Base-by-base conservation (phyloP, 2,797 vertebrate genomes). In the Hozukius guyotensis region DNA sequence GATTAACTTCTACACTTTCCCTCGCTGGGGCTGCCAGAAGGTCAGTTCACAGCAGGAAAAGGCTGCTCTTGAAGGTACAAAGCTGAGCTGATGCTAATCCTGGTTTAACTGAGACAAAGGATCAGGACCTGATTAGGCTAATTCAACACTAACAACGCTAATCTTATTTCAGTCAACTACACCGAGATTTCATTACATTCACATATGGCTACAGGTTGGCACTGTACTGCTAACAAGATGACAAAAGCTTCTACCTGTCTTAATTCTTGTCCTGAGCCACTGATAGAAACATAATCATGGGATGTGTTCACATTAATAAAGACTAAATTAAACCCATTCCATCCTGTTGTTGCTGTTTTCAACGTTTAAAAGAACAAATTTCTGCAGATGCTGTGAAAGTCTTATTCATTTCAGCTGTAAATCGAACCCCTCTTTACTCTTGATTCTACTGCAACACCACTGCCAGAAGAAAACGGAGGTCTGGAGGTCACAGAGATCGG, bases 111-210 rank as follows among this genome's bases (percentile, higher is more conserved):
- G 87, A 89, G 81, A 91, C 77, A 88, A 89, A 83, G 84, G 85
- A 94, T 92, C 87, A 92, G 68, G 68, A 56, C 67, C 77, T 56
- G 89, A 92, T 94, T 91, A 93, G 71, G 82, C 72, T 85, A 88
- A 89, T 88, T 93, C 86, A 93, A 85, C 82, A 70, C 49, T 6
- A 64, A 42, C 38, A 42, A 42, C 38, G 75, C 75, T 95, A 92
- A 96, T 94, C 92, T 76, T 46, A 87, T 89, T 77, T 65, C 63
- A 78, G 89, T 89, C 81, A 94, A 90, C 87, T 81, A 91, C 86
- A 93, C 85, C 74, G 2, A 69, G 22, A 18, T 84, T 86, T 82
- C 36, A 83, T 88, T 80, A 82, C 79, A 71, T 53, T 72, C 42
- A 36, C 72, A 85, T 75, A 82, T 63, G 65, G 59, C 46, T 14